Conservation (phyloP, 2,888 invertebrate genomes). For the Dryomyza anilis region DNA sequence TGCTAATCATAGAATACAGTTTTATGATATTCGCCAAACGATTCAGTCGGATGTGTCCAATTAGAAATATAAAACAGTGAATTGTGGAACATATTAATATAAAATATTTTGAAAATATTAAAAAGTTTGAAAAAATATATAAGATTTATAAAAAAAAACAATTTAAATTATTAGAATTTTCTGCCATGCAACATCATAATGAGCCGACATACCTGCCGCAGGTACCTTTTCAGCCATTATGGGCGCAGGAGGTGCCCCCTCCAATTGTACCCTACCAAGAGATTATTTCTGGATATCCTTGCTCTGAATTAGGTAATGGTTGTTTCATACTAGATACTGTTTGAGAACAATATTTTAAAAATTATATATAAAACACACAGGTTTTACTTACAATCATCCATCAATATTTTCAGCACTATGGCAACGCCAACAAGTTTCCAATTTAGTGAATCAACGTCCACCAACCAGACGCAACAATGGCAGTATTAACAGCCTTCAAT, state of each 20-base stretch:
- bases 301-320: slow-evolving; percentile 67
- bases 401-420: slow-evolving; percentile 59
- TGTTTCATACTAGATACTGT: not conserved
- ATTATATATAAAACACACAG: not conserved
- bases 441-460: slow-evolving; percentile 58
- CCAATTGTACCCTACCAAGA: slow-evolving; percentile 71
- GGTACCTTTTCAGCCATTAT: slow-evolving; percentile 60
- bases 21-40: not conserved
- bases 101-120: slow-evolving; percentile 19
- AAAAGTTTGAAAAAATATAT: no score
- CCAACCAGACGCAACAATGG: slow-evolving; percentile 41
- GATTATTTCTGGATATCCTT: slow-evolving; percentile 73
- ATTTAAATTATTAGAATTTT: no score
- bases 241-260: slow-evolving; percentile 64
- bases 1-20: slow-evolving; percentile 14
- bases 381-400: not conserved
- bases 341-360: not conserved
- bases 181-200: slow-evolving; percentile 59
- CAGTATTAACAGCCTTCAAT: slow-evolving; percentile 3
- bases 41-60: not conserved
- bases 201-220: slow-evolving; percentile 59
- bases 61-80: no score
- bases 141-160: no score
- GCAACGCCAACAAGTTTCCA: slow-evolving; percentile 66
- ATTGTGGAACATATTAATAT: not conserved